Percentiles rank a stretch among this genome's conserved stretches.
Evolutionary conservation across 2,888 invertebrate genomes (phyloP).

Genomic region (Pterostichus niger): DNA sequence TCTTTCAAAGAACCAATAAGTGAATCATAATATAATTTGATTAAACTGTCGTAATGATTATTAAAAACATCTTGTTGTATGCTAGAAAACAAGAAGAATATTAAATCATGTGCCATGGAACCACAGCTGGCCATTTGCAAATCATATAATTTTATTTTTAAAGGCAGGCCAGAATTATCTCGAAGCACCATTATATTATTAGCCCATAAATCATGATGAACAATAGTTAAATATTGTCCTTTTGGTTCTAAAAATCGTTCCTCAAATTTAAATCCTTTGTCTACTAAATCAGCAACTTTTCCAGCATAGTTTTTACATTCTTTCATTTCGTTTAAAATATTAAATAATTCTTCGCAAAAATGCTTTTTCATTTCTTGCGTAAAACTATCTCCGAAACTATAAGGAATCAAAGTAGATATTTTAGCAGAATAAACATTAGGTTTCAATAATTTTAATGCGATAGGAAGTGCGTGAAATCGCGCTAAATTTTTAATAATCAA

Average conservation of each 20-base stretch:
- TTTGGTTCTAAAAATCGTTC: slow-evolving; percentile 71
- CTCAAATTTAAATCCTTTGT: slow-evolving; percentile 67
- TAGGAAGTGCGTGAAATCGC: slow-evolving; percentile 78
- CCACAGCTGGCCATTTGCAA: slow-evolving; percentile 78
- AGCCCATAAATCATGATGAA: slow-evolving; percentile 79
- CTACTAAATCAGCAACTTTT: slow-evolving; percentile 58
- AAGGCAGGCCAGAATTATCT: slow-evolving; percentile 68
- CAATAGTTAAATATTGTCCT: slow-evolving; percentile 76
- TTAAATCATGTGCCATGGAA: slow-evolving; percentile 77
- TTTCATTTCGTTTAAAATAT: slow-evolving; percentile 62
- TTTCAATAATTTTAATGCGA: slow-evolving; percentile 76
- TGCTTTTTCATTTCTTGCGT: slow-evolving; percentile 71
- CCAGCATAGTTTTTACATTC: slow-evolving; percentile 66
- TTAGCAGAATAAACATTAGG: slow-evolving; percentile 74
- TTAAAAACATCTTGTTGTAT: slow-evolving; percentile 73
- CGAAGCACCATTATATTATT: slow-evolving; percentile 78
- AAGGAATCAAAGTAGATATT: slow-evolving; percentile 74
- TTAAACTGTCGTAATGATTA: slow-evolving; percentile 74
- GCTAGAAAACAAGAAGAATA: slow-evolving; percentile 77
- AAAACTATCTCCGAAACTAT: slow-evolving; percentile 73
- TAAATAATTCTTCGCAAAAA: slow-evolving; percentile 71
- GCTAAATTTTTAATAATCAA: slow-evolving; percentile 76
- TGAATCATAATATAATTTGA: slow-evolving; percentile 78
- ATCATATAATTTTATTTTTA: slow-evolving; percentile 77
- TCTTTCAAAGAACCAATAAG: slow-evolving; percentile 76